A percentile compares a stretch with the other conserved stretches of the same genome.
Evolutionary conservation across 2,888 invertebrate species (phyloP).

Genomic region (Chromoteleia sp.): DNA sequence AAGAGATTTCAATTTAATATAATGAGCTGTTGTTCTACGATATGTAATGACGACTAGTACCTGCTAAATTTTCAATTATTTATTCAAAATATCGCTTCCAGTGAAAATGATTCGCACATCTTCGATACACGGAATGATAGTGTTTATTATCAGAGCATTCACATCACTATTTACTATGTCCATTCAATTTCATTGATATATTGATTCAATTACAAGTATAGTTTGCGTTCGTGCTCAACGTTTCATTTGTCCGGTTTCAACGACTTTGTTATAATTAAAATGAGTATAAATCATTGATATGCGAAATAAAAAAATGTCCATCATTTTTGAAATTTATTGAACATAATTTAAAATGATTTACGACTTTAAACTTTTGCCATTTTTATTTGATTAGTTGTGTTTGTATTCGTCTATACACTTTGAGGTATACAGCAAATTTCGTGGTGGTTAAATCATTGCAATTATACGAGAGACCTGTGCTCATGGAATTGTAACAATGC

Average conservation of each 20-base stretch:
- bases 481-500: constrained; percentile 1
- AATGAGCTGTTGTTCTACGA: background rate
- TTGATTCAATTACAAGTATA: constrained; percentile 49
- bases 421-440: background rate
- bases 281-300: constrained; percentile 27
- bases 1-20: background rate
- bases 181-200: constrained; percentile 56
- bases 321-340: background rate
- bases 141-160: constrained; percentile 19
- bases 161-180: constrained; percentile 35
- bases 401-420: background rate
- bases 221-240: constrained; percentile 24
- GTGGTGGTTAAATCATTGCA: constrained; percentile 11
- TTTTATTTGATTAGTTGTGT: background rate
- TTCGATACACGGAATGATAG: constrained; percentile 5
- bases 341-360: constrained; percentile 8
- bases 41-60: too few species aligned
- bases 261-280: constrained; percentile 25
- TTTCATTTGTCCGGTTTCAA: constrained; percentile 22
- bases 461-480: background rate
- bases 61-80: constrained; percentile 25
- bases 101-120: constrained; percentile 24
- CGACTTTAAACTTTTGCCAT: background rate
- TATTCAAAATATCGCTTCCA: constrained; percentile 11
- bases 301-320: constrained; percentile 3